Percentiles rank a stretch among this genome's conserved stretches.
These are phyloP conservation scores for Neoseiulus cucumeris DNA, from an alignment of 1,140 invertebrate species.

Conservation along the genomic window DNA sequence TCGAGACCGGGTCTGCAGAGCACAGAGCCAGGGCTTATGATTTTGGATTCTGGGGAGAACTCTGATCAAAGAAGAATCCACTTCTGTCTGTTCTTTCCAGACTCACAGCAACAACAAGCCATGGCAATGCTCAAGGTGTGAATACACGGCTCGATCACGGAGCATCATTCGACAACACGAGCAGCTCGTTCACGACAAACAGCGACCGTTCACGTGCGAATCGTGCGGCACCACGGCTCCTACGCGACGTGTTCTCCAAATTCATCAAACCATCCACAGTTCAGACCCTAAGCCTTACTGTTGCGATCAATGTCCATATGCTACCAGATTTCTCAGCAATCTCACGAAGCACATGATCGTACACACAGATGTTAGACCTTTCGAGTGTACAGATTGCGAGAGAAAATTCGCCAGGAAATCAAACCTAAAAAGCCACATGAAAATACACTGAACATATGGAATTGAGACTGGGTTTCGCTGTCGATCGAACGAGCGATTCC, in stretches of 20 bases:
- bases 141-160: not conserved
- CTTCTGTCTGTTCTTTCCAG: too few relatives aligned
- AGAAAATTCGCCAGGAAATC: not conserved
- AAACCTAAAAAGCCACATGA: not conserved
- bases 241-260: not conserved
- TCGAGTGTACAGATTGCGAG: not conserved
- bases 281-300: not conserved
- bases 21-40: too few relatives aligned
- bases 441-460: too few relatives aligned
- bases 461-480: too few relatives aligned
- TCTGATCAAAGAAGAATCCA: too few relatives aligned
- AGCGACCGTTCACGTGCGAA: not conserved
- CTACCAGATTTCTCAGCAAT: slow-evolving; percentile 1
- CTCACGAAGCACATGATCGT: slow-evolving; percentile 9
- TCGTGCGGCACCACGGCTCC: not conserved
- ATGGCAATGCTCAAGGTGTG: not conserved
- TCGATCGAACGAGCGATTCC: too few relatives aligned
- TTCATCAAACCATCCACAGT: not conserved
- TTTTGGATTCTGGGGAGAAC: too few relatives aligned
- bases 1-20: too few relatives aligned
- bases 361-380: not conserved
- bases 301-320: not conserved
- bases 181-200: not conserved
- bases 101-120: not conserved
- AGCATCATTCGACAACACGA: slow-evolving; percentile 1